A percentile compares a stretch with the other conserved stretches of the same genome.
phyloP scores from a whole-genome alignment of 2,113 vertebrate genomes.

The Anarrhichthys ocellatus region DNA sequence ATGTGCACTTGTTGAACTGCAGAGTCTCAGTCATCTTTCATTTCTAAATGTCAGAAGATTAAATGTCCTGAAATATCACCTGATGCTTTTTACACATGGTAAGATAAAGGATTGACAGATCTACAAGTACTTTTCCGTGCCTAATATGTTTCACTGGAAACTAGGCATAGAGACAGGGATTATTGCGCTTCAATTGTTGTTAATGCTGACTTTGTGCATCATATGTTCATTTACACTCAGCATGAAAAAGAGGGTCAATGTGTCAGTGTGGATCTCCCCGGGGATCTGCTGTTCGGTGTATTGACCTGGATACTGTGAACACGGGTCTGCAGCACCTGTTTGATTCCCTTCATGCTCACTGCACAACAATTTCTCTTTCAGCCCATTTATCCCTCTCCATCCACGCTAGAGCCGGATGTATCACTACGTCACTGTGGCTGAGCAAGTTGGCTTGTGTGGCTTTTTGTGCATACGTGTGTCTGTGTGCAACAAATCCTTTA shows the following conservation, averaged over 20 bases:
- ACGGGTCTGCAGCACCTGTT: constrained; percentile 74
- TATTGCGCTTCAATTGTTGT: constrained; percentile 59
- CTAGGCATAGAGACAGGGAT: constrained; percentile 32
- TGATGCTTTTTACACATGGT: background rate
- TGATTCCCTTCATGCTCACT: constrained; percentile 60
- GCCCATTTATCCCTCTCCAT: constrained; percentile 13
- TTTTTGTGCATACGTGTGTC: background rate
- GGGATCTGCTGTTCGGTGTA: constrained; percentile 54
- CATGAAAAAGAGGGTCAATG: constrained; percentile 76
- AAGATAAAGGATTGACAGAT: constrained; percentile 4
- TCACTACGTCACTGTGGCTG: constrained; percentile 51
- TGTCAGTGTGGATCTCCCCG: constrained; percentile 65
- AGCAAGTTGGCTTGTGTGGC: constrained; percentile 14
- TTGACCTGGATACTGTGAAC: constrained; percentile 71
- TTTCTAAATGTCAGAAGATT: background rate
- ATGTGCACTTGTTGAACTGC: constrained; percentile 52
- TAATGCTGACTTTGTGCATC: constrained; percentile 63
- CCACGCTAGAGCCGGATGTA: constrained; percentile 5
- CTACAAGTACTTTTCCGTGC: constrained; percentile 13
- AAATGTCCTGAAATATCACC: background rate
- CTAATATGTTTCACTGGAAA: constrained; percentile 11
- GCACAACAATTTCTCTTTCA: constrained; percentile 23
- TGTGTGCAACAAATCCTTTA: constrained; percentile 57
- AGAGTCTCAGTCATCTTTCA: background rate
- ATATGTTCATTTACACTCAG: constrained; percentile 72